phyloP scores from a whole-genome alignment of 2,888 invertebrate species.

The Standfussiana lucernea region DNA sequence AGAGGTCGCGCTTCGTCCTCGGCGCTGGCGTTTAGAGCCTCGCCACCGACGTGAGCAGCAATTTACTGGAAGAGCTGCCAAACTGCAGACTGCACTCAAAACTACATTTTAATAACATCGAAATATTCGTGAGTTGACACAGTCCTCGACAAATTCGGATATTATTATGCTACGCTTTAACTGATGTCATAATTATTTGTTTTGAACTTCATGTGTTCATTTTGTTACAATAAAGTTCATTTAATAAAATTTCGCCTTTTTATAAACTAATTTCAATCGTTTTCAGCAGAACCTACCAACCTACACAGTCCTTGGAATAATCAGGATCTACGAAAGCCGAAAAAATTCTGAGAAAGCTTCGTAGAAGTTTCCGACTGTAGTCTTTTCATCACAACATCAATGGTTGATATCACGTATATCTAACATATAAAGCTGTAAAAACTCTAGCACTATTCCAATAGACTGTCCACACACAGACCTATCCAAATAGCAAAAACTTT shows the following conservation, averaged over 20 bases:
- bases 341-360: neutral
- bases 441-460: constrained; percentile 15
- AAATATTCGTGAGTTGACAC: constrained; percentile 30
- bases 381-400: neutral
- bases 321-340: neutral
- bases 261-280: neutral
- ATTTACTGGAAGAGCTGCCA: constrained; percentile 66
- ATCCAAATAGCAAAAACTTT: constrained; percentile 55
- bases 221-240: neutral
- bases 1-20: constrained; percentile 73
- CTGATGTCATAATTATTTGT: neutral
- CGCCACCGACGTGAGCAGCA: constrained; percentile 63
- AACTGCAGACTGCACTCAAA: constrained; percentile 43
- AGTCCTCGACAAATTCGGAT: neutral
- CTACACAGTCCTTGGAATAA: neutral
- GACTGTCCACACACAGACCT: constrained; percentile 41
- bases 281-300: neutral
- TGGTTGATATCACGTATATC: constrained; percentile 1
- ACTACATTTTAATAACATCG: constrained; percentile 47
- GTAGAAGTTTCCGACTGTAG: too few species aligned
- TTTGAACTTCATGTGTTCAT: neutral
- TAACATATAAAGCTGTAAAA: constrained; percentile 21
- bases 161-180: neutral
- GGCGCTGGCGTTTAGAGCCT: constrained; percentile 74
- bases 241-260: neutral